Conservation (phyloP, 2,888 invertebrate genomes). For the Phortica okadai region DNA sequence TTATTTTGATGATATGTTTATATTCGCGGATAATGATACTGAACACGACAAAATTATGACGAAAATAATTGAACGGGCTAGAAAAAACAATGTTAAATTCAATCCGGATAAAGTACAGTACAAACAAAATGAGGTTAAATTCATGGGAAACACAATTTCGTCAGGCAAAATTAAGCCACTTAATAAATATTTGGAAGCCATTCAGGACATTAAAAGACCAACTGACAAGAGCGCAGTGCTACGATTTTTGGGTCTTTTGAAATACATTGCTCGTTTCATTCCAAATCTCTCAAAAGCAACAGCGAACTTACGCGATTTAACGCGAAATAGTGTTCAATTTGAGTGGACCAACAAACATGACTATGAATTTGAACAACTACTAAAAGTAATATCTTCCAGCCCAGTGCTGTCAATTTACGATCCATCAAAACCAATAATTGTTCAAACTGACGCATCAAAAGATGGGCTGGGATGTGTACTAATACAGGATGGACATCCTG, state of each 20-base stretch:
- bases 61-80: constrained; percentile 15
- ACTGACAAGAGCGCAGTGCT: constrained; percentile 38
- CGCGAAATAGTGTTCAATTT: constrained; percentile 41
- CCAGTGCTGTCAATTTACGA: constrained; percentile 44
- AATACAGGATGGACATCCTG: neutral
- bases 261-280: constrained; percentile 51
- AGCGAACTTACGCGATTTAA: constrained; percentile 40
- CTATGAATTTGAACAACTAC: constrained; percentile 41
- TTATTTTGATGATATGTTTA: constrained; percentile 70
- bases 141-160: too few relatives aligned
- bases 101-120: too few relatives aligned
- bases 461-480: neutral
- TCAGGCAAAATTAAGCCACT: constrained; percentile 48
- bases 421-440: constrained; percentile 51
- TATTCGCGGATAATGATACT: too few relatives aligned
- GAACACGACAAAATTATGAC: constrained; percentile 47
- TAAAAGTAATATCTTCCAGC: constrained; percentile 28
- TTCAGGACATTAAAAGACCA: constrained; percentile 39
- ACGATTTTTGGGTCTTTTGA: constrained; percentile 44
- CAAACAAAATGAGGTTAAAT: too few relatives aligned
- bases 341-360: constrained; percentile 44
- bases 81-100: too few relatives aligned
- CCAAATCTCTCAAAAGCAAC: constrained; percentile 46
- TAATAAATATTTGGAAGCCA: constrained; percentile 40
- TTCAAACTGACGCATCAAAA: constrained; percentile 53